Evolutionary conservation across 2,888 invertebrate species (phyloP).

Genomic region (Hydropsyche betteni): DNA sequence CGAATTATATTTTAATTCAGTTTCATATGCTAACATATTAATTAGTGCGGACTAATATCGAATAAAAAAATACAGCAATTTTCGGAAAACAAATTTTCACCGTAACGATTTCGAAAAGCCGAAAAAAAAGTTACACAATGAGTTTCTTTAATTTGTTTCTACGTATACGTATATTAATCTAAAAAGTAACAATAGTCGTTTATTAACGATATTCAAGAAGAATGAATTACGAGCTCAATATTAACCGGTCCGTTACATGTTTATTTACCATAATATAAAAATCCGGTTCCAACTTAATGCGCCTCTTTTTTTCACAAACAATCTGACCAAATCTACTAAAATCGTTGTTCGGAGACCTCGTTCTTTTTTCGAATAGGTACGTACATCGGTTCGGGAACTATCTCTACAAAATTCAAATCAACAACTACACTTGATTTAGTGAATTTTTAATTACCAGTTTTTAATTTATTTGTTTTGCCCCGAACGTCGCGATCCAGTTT

Average conservation of each 20-base stretch:
- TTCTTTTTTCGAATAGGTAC: slow-evolving; percentile 17
- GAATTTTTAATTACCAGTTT: slow-evolving; percentile 29
- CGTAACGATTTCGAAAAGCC: too few species aligned
- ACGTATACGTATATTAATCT: slow-evolving; percentile 5
- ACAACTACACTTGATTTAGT: slow-evolving; percentile 32
- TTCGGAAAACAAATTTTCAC: too few species aligned
- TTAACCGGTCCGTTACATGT: slow-evolving; percentile 39
- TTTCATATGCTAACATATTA: too few species aligned
- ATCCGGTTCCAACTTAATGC: slow-evolving; percentile 37
- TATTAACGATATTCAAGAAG: slow-evolving; percentile 34
- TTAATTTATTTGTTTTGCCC: too few species aligned
- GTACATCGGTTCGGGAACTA: background rate
- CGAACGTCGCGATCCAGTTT: slow-evolving; percentile 23
- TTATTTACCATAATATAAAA: slow-evolving; percentile 39
- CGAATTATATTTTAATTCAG: background rate
- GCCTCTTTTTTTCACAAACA: slow-evolving; percentile 32
- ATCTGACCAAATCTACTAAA: slow-evolving; percentile 35
- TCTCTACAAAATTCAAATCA: slow-evolving; percentile 22
- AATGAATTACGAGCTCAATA: slow-evolving; percentile 41
- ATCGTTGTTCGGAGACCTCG: slow-evolving; percentile 35
- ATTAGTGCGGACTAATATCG: too few species aligned
- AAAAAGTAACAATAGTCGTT: slow-evolving; percentile 21
- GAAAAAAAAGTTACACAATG: too few species aligned
- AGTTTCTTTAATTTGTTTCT: too few species aligned
- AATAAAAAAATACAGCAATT: too few species aligned